These are phyloP conservation scores for Euclidia mi DNA, from an alignment of 2,888 invertebrate genomes.

Conservation along the genomic window DNA sequence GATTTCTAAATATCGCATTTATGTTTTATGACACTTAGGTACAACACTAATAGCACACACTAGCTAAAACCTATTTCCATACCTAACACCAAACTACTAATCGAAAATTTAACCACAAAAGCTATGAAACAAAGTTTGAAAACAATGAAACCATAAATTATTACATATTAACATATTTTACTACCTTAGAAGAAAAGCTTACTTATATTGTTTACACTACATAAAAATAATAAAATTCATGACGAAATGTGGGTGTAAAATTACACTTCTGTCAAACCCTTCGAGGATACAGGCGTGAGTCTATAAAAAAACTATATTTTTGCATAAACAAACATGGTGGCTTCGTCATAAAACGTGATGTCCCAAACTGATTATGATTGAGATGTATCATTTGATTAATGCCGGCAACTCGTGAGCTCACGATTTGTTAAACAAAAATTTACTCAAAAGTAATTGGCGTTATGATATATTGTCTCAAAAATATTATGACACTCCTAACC, in stretches of 20 bases:
- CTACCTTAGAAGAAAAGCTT: too few species aligned
- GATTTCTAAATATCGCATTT: too few species aligned
- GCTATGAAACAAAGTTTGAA: too few species aligned
- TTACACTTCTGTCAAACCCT: too few species aligned
- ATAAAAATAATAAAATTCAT: too few species aligned
- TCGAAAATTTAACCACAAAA: too few species aligned
- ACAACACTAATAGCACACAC: neutral
- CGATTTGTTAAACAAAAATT: neutral
- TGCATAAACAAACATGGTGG: slow-evolving; percentile 5
- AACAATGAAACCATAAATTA: too few species aligned
- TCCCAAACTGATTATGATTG: slow-evolving; percentile 23
- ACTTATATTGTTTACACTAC: too few species aligned
- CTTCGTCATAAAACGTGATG: slow-evolving; percentile 22
- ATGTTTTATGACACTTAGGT: neutral
- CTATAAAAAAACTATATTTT: neutral
- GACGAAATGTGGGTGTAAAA: too few species aligned
- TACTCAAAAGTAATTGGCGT: slow-evolving; percentile 28
- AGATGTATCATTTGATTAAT: slow-evolving; percentile 27
- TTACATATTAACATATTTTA: too few species aligned
- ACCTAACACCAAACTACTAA: too few species aligned
- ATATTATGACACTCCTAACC: neutral
- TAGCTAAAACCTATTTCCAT: neutral
- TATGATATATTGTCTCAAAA: slow-evolving; percentile 26
- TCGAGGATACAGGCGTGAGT: too few species aligned
- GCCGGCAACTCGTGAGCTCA: slow-evolving; percentile 20